Evolutionary conservation across 1,140 invertebrate genomes (phyloP).

Genomic region (Theocolax elegans): DNA sequence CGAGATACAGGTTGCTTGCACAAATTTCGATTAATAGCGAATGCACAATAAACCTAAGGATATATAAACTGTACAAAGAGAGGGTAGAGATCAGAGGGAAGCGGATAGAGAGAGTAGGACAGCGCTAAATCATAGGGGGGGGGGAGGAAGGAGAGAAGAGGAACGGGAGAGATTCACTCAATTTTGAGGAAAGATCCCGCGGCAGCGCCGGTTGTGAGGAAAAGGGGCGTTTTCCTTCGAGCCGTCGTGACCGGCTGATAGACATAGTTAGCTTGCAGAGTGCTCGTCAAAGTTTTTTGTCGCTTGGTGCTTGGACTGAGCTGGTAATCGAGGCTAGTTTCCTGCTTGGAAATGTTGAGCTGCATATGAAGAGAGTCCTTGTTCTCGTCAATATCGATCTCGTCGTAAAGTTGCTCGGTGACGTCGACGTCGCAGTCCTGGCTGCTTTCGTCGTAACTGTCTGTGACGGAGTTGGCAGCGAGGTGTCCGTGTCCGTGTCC

Average conservation of each 20-base stretch:
- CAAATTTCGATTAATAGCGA: no score
- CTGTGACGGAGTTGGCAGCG: slow-evolving; percentile 66
- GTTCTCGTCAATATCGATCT: slow-evolving; percentile 69
- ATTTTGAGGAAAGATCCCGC: slow-evolving; percentile 59
- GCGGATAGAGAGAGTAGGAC: no score
- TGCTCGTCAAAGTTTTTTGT: slow-evolving; percentile 59
- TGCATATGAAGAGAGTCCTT: slow-evolving; percentile 64
- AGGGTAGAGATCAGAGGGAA: no score
- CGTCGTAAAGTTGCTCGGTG: slow-evolving; percentile 67
- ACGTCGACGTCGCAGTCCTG: slow-evolving; percentile 70
- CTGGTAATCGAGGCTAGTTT: slow-evolving; percentile 54
- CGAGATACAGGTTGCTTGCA: no score
- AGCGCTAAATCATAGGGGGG: no score
- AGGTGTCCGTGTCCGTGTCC: slow-evolving; percentile 61
- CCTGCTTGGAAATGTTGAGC: slow-evolving; percentile 55
- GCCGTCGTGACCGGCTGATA: slow-evolving; percentile 62
- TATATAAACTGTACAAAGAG: no score
- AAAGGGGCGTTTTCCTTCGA: slow-evolving; percentile 60
- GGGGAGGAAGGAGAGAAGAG: no score
- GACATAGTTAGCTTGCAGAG: slow-evolving; percentile 64
- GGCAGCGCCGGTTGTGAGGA: slow-evolving; percentile 52
- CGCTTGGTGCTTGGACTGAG: slow-evolving; percentile 54
- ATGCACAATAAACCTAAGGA: no score
- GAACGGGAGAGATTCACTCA: slow-evolving; percentile 58
- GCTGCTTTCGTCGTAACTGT: slow-evolving; percentile 70